Evolutionary conservation across 2,888 invertebrate species (phyloP), one percentile per base, ranked within the genome.

Genomic region (Cotesia congregata): DNA sequence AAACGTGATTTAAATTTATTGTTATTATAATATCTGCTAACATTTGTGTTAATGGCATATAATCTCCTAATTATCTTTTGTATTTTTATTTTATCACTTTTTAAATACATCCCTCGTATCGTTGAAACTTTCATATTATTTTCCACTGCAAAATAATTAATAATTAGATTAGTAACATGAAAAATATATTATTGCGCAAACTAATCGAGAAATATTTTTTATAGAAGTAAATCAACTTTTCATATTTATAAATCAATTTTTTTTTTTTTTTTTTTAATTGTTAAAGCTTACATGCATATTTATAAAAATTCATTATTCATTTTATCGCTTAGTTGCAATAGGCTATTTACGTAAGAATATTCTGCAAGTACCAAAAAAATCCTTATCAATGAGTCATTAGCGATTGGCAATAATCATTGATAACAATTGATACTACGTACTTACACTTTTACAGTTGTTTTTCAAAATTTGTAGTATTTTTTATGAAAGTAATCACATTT

Each of bases 1-100:
- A 77, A 82, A 82, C 82, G 81, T 84, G 83, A 82, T 62, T 20
- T 62, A 62, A 62, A 17, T 30, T 30, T 30, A 65, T 65, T 65
- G 5, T 65, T 65, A 30, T 30, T 65, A 9, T 30, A 30, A 30
- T 20, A 62, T 62, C 12, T 60, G 6, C 60, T 38, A 65, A 20
- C 50, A 50, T 7, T 50, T 50, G 50, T 50, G 50, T 50, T 12
- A 50, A 50, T 50, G 3, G 50, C 7, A 50, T 12, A 50, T 12
- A 50, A 50, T 50, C 50, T 50, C 12, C 50, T 4, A 50, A 50
- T 50, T 50, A 50, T 50, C 50, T 12, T 12, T 50, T 50, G 3
- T 38, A 67, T 12, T 12, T 67, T 67, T 67, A 7, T 67, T 67
- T 38, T n/a, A 38, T 40, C 39, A n/a, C 5, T 67, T 38, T 67